These are phyloP conservation scores for Dascyllus trimaculatus DNA, from an alignment of 2,113 vertebrate species.

Conservation along the genomic window DNA sequence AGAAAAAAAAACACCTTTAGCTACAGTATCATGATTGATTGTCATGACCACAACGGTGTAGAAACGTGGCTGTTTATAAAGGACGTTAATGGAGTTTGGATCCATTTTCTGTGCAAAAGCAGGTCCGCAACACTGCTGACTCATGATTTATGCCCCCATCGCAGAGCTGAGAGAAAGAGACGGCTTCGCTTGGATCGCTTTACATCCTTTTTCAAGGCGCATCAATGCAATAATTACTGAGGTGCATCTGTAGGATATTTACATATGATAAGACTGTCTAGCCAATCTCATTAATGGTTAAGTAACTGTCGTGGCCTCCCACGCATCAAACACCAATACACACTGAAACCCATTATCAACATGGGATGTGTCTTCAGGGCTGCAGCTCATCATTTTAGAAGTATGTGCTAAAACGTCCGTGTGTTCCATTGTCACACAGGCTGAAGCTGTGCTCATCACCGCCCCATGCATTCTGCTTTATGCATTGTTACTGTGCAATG, in stretches of 20 bases:
- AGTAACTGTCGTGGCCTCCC: slow-evolving; percentile 37
- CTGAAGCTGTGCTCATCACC: slow-evolving; percentile 16
- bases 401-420: slow-evolving; percentile 22
- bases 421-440: slow-evolving; percentile 11
- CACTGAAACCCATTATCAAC: slow-evolving; percentile 27
- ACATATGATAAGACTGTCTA: slow-evolving; percentile 56
- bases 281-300: slow-evolving; percentile 64
- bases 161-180: slow-evolving; percentile 30
- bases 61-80: slow-evolving; percentile 49
- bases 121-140: slow-evolving; percentile 72
- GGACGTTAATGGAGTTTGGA: slow-evolving; percentile 36
- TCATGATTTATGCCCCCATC: slow-evolving; percentile 71
- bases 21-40: slow-evolving; percentile 55
- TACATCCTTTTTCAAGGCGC: slow-evolving; percentile 55
- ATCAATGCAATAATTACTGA: slow-evolving; percentile 66
- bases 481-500: slow-evolving; percentile 32
- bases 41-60: slow-evolving; percentile 33
- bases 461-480: not conserved
- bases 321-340: slow-evolving; percentile 36
- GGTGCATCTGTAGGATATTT: slow-evolving; percentile 64
- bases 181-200: slow-evolving; percentile 54
- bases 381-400: slow-evolving; percentile 22
- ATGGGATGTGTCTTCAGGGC: slow-evolving; percentile 1
- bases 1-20: slow-evolving; percentile 29
- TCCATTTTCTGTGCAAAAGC: slow-evolving; percentile 47